phyloP scores from a whole-genome alignment of 2,888 invertebrate genomes.

The Eurois occulta region DNA sequence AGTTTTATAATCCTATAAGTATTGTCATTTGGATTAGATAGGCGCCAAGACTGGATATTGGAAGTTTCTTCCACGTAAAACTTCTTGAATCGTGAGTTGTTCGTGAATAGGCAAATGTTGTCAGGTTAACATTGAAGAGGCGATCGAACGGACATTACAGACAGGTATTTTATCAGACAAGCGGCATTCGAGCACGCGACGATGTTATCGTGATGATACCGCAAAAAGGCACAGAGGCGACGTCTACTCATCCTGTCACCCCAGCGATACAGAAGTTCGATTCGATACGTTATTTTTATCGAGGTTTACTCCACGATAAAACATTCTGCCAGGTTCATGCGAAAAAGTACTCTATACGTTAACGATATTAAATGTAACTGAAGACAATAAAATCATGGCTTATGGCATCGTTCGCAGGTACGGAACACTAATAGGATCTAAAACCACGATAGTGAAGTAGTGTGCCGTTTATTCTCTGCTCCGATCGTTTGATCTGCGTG shows the following conservation, averaged over 20 bases:
- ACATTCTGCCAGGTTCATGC: conserved; percentile 29
- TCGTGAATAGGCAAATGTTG: conserved; percentile 49
- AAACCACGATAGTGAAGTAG: conserved; percentile 31
- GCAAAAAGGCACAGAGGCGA: conserved; percentile 72
- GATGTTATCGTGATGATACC: conserved; percentile 81
- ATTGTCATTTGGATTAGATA: conserved; percentile 53
- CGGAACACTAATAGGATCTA: conserved; percentile 23
- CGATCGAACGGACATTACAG: conserved; percentile 67
- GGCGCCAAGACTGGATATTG: background rate
- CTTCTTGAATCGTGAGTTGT: conserved; percentile 24
- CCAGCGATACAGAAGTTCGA: conserved; percentile 54
- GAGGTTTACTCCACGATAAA: conserved; percentile 48
- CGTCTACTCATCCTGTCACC: conserved; percentile 67
- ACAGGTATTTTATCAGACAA: conserved; percentile 77
- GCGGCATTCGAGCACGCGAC: conserved; percentile 75
- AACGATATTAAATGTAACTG: conserved; percentile 26
- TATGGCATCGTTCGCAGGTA: conserved; percentile 16
- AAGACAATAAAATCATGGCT: conserved; percentile 44
- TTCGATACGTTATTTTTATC: conserved; percentile 62
- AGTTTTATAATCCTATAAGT: conserved; percentile 33
- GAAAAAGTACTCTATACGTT: conserved; percentile 25
- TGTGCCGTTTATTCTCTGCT: conserved; percentile 29
- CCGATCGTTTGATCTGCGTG: conserved; percentile 42
- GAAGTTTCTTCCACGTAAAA: background rate
- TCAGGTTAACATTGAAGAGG: conserved; percentile 56